phyloP scores from a whole-genome alignment of 2,888 invertebrate species.

The Chalcis sispes region DNA sequence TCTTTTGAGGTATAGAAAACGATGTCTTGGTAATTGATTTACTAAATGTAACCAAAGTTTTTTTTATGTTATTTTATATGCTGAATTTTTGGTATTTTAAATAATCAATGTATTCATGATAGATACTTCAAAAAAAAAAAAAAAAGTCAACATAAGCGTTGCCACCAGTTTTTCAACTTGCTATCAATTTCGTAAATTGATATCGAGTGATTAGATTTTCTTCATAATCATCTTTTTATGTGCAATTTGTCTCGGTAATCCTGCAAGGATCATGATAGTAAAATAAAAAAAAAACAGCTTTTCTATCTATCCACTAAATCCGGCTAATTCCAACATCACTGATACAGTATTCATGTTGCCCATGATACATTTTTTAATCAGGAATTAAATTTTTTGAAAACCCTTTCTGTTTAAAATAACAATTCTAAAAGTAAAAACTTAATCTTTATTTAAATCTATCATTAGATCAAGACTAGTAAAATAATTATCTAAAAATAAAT shows the following conservation, averaged over 20 bases:
- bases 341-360: constrained; percentile 59
- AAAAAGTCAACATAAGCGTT: no score
- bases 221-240: not conserved
- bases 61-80: no score
- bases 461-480: constrained; percentile 62
- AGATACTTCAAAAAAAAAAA: no score
- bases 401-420: constrained; percentile 61
- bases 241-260: constrained; percentile 3
- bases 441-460: constrained; percentile 56
- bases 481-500: constrained; percentile 63
- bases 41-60: no score
- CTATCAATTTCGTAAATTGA: no score
- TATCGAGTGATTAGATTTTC: not conserved
- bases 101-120: no score
- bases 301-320: constrained; percentile 64
- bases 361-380: constrained; percentile 61
- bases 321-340: constrained; percentile 61
- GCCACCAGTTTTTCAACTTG: no score
- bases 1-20: no score
- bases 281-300: constrained; percentile 59
- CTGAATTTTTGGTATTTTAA: no score
- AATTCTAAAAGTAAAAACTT: constrained; percentile 64
- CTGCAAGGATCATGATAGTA: constrained; percentile 58
- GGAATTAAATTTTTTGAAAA: constrained; percentile 61
- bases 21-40: no score